Base-by-base conservation (phyloP, 2,797 vertebrate species). In the Odontamblyopus lacepedii region DNA sequence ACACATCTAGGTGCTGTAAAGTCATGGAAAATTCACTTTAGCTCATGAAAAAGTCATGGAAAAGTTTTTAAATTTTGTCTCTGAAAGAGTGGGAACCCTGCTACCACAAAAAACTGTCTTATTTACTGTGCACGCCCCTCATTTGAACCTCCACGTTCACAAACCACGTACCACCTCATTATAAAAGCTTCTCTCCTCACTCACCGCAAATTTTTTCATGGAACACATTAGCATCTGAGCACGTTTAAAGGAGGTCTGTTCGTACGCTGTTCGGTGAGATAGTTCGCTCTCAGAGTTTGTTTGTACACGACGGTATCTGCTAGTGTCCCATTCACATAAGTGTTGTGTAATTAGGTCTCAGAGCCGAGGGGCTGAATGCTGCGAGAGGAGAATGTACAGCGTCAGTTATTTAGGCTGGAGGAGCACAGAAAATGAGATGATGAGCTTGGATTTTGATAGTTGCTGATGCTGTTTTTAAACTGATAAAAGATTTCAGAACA, bases 241-340 rank as follows among this genome's bases (percentile, higher is more conserved):
- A 8, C 4, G 13, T 23, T 64, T 64, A 18, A 65, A 65, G 48
- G 41, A 48, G 41, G 23, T 29, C 63, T 4, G 44, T 50, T 50
- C 9, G 63, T 16, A 66, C 26, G 26, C 15, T 66, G 27, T 66
- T 51, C 69, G 29, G 68, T 55, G 67, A 67, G 59, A 12, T 23
- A 13, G 63, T 41, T 2, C 57, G 9, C 68, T 81, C 23, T 76
- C 16, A 30, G 23, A 64, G 83, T 84, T 71, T 48, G 18, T 63
- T 63, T 32, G 32, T 26, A 61, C 29, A 38, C 12, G 30, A 38
- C 35, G 18, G 8, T 32, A 29, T 32, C 29, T 61, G 59, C 26
- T 13, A 63, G 61, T n/a, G 35, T 23, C 19, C 62, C 62, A 18
- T 30, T 30, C 13, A 61, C 16, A 29, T 16, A 30, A 4, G 27